Evolutionary conservation across 2,888 invertebrate genomes (phyloP), one percentile per base, ranked within the genome.

Genomic region (Heliconius ethilla): DNA sequence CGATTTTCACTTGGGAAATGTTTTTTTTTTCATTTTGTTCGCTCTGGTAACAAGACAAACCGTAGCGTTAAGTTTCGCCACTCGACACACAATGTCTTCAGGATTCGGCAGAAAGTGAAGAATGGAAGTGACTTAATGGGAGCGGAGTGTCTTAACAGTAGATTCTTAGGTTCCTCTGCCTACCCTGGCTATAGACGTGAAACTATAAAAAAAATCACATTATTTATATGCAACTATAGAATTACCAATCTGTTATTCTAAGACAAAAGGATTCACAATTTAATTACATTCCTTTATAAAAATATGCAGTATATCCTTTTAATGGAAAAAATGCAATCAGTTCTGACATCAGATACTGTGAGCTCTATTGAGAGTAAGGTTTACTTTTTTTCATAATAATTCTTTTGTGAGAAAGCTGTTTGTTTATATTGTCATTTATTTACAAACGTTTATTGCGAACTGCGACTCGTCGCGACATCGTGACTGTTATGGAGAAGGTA

Each of bases 301-400:
- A n/a, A 62, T 62, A 37, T 51, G 22, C 29, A 40, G 15, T 9
- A 76, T 29, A n/a, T 70, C 40, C 59, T 33, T 51, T 29, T 70
- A 76, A 76, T 70, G 40, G 75, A 45, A 63, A 70, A 76, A 63
- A 76, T 45, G 40, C 59, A 70, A 70, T 70, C 69, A 70, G 59
- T n/a, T 65, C 45, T 9, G 55, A 59, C 18, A n/a, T 67, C 51
- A 37, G 59, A 69, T 69, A 55, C 55, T 51, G 65, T 29, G 65
- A 40, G 33, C 18, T 40, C 74, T 27, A 55, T 59, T 67, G 67
- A 75, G 40, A 62, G 27, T 22, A 63, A 40, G 29, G 33, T 63
- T 51, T 27, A 51, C 27, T 76, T 76, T 5, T 63, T 33, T 73
- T 25, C 25, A 6, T 72, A 33, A 22, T 37, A 40, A 25, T 70